Evolutionary conservation across 2,113 vertebrate genomes (phyloP), one percentile per base, ranked within the genome.

Genomic region (Neopipo cinnamomea): DNA sequence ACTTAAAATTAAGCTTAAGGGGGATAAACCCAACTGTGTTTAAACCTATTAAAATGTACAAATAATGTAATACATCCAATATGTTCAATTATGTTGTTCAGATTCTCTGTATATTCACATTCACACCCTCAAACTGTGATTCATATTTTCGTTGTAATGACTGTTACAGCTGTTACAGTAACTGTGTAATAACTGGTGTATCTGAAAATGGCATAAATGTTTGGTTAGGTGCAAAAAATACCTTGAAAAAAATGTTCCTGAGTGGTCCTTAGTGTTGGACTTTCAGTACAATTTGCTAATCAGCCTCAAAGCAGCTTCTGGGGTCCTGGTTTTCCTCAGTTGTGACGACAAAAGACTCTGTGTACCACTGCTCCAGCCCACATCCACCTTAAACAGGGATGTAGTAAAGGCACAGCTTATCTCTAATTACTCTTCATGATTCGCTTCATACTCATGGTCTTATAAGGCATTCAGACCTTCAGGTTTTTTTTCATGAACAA

Each of bases 151-250:
- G 41, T 44, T 72, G 33, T 65, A 68, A 65, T 39, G 25, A 39
- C n/a, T 59, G 13, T 75, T 68, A 27, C 9, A 28, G 44, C 37
- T 66, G 21, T 49, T 91, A 39, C 1, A 25, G 25, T 72, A 81
- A 81, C 47, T 52, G 9, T 25, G 14, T 17, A 9, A 42, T 41
- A 77, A 80, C n/a, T 41, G 30, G 21, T 11, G 1, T 28, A 18
- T 74, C 52, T 74, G 42, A 87, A 91, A 89, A 67, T 11, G 23
- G 9, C 21, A 16, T 58, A 55, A 59, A 67, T 18, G 4, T 58
- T 70, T 0, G 0, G 8, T 25, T 74, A 9, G 15, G 8, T 21
- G 9, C 6, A 3, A 49, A 47, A 71, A 79, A 15, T 5, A 6
- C 2, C 17, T 27, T 68, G 53, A 63, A 6, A 25, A 77, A 49